Evolutionary conservation across 2,113 vertebrate genomes (phyloP).

Genomic region (Monopterus albus): DNA sequence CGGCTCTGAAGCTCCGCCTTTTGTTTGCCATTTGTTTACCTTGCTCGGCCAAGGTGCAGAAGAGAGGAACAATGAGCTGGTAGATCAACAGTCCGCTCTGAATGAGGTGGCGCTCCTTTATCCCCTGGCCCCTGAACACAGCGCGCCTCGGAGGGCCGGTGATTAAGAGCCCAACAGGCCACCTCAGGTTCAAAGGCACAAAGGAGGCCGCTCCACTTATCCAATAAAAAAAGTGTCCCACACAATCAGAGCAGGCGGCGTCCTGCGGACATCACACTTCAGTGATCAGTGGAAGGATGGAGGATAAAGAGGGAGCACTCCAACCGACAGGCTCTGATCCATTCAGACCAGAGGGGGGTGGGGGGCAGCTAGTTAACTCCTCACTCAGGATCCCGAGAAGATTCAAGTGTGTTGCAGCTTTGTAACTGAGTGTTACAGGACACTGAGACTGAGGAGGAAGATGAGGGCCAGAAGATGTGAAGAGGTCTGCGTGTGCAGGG

Average conservation of each 20-base stretch:
- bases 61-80: slow-evolving; percentile 68
- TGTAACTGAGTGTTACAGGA: slow-evolving; percentile 6
- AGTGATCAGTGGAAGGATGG: slow-evolving; percentile 59
- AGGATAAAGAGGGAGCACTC: slow-evolving; percentile 52
- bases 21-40: slow-evolving; percentile 82
- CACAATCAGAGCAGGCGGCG: slow-evolving; percentile 59
- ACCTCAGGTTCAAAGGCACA: slow-evolving; percentile 80
- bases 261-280: slow-evolving; percentile 76
- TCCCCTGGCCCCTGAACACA: slow-evolving; percentile 70
- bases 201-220: slow-evolving; percentile 81
- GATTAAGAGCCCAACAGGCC: slow-evolving; percentile 81
- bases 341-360: slow-evolving; percentile 7
- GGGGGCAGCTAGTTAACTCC: slow-evolving; percentile 64
- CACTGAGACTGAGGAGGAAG: no score
- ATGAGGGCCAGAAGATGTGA: background rate
- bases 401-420: slow-evolving; percentile 30
- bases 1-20: slow-evolving; percentile 75
- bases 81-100: slow-evolving; percentile 78
- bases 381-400: slow-evolving; percentile 43
- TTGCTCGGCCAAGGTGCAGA: slow-evolving; percentile 71
- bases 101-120: slow-evolving; percentile 72
- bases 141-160: slow-evolving; percentile 70
- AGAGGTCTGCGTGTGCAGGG: no score
- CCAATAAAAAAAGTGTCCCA: slow-evolving; percentile 75
- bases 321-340: slow-evolving; percentile 27